phyloP scores from a whole-genome alignment of 2,797 vertebrate species.

The Cyprinodon diabolis region DNA sequence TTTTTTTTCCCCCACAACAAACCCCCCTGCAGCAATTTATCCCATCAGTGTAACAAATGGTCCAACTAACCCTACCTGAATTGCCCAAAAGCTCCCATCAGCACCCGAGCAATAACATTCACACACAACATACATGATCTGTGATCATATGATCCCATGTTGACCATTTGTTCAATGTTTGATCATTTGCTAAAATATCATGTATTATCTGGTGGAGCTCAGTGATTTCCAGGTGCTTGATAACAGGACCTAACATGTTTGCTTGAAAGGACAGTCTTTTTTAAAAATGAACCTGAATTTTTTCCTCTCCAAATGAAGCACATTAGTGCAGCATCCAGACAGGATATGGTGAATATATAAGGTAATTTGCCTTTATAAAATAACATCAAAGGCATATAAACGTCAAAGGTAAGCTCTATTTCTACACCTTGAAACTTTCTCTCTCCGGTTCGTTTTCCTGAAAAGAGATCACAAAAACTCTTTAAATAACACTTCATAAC shows the following conservation, averaged over 20 bases:
- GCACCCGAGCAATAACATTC: constrained; percentile 19
- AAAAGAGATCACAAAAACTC: no score
- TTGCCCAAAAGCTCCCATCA: constrained; percentile 41
- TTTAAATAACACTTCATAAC: no score
- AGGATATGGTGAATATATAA: no score
- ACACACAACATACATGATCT: constrained; percentile 40
- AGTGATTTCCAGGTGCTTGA: constrained; percentile 27
- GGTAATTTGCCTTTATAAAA: no score
- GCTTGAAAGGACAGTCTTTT: constrained; percentile 34
- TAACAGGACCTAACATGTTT: constrained; percentile 42
- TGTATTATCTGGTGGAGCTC: not conserved
- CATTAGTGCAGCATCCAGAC: no score
- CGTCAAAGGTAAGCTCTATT: no score
- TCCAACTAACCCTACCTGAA: constrained; percentile 30
- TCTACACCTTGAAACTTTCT: no score
- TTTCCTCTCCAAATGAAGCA: not conserved
- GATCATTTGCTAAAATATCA: not conserved
- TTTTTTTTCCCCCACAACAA: not conserved
- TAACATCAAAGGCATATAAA: no score
- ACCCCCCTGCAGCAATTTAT: constrained; percentile 6
- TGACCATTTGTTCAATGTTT: constrained; percentile 27
- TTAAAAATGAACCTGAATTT: not conserved
- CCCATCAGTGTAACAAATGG: constrained; percentile 61
- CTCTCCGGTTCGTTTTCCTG: no score
- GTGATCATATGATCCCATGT: constrained; percentile 46